phyloP scores from a whole-genome alignment of 2,797 vertebrate species.

The Heteromormyrus szaboi region DNA sequence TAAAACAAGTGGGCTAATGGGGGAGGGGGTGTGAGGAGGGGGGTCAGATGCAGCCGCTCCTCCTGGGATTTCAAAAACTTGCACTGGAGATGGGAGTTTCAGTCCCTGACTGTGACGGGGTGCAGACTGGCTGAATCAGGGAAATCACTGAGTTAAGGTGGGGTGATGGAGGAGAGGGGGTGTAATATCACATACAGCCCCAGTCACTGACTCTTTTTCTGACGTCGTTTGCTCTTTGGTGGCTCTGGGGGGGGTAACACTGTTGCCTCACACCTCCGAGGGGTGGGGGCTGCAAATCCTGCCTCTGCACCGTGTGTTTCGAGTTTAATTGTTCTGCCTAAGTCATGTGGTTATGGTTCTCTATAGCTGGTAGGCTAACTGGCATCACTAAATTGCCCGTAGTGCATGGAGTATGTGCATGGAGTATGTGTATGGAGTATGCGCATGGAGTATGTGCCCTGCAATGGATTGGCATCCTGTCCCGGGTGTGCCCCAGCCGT shows the following conservation, averaged over 20 bases:
- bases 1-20: slow-evolving; percentile 24
- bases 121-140: not conserved
- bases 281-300: not conserved
- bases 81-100: not conserved
- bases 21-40: not conserved
- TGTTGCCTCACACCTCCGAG: not conserved
- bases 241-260: not conserved
- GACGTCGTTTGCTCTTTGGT: not conserved
- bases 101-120: not conserved
- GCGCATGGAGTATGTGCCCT: not conserved
- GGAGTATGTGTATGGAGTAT: not conserved
- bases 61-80: not conserved
- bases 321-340: not conserved
- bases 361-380: not conserved
- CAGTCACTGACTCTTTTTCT: not conserved
- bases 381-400: not conserved
- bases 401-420: not conserved
- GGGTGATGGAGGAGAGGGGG: not conserved
- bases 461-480: not conserved
- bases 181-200: not conserved
- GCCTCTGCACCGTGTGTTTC: not conserved
- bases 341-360: not conserved
- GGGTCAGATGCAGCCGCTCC: not conserved
- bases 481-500: not conserved
- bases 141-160: not conserved